phyloP scores from a whole-genome alignment of 2,113 vertebrate genomes.

The Cisticola juncidis region DNA sequence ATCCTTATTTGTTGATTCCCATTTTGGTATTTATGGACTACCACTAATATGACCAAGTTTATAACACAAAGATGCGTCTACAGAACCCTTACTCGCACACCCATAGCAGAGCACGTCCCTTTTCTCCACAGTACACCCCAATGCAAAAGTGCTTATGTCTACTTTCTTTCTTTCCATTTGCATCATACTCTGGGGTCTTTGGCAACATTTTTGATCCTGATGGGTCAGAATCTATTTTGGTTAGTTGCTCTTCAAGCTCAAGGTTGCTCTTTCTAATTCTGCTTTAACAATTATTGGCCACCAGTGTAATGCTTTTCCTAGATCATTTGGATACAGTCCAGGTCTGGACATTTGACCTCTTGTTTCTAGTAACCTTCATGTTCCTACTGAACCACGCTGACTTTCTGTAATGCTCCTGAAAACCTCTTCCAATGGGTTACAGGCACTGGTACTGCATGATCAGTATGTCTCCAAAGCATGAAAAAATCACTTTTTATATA shows the following conservation, averaged over 20 bases:
- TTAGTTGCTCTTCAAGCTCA: neutral
- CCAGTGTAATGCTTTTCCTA: neutral
- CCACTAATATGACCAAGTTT: neutral
- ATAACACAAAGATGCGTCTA: neutral
- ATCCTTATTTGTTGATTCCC: neutral
- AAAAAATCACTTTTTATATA: neutral
- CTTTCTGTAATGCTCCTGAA: neutral
- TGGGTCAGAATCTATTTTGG: neutral
- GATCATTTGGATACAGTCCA: neutral
- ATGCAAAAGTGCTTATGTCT: neutral
- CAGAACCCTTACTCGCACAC: neutral
- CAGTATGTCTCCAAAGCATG: neutral
- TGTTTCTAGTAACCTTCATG: neutral
- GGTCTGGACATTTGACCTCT: neutral
- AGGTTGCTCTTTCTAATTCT: neutral
- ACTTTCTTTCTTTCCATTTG: neutral
- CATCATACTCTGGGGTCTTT: neutral
- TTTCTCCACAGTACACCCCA: neutral
- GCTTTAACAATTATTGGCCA: neutral
- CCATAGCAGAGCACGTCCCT: neutral
- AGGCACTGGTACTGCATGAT: neutral
- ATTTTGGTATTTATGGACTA: neutral
- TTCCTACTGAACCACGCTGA: neutral
- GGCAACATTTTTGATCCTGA: neutral
- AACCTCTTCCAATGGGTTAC: neutral